phyloP scores from a whole-genome alignment of 2,797 vertebrate species.

The Argyrosomus regius region DNA sequence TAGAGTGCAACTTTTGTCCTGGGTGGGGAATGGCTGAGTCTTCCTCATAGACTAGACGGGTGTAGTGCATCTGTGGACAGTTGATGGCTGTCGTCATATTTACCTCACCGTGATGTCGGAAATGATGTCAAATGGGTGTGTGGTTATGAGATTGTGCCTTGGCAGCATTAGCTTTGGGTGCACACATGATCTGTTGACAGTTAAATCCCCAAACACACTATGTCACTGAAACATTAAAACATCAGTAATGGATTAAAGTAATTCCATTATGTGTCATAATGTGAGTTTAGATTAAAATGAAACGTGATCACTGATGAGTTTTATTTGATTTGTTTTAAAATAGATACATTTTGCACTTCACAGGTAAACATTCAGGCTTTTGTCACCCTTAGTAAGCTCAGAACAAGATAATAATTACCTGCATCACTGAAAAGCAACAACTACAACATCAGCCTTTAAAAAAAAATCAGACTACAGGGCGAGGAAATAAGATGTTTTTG shows the following conservation, averaged over 20 bases:
- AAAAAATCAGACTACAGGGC: not conserved
- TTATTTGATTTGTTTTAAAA: not conserved
- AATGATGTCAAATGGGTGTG: conserved; percentile 77
- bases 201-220: conserved; percentile 9
- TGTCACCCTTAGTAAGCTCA: not conserved
- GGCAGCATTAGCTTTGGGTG: conserved; percentile 47
- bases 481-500: not conserved
- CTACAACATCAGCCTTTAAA: not conserved
- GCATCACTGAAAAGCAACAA: conserved; percentile 3
- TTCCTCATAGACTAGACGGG: conserved; percentile 31
- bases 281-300: not conserved
- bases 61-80: conserved; percentile 30
- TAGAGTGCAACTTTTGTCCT: not conserved
- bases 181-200: conserved; percentile 18
- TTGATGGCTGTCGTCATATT: conserved; percentile 43
- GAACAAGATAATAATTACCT: conserved; percentile 9
- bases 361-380: not conserved
- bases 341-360: not conserved
- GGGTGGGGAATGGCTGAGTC: conserved; percentile 23
- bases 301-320: not conserved
- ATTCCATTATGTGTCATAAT: not conserved
- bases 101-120: conserved; percentile 56
- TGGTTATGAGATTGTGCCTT: conserved; percentile 45
- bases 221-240: conserved; percentile 8
- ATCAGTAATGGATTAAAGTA: not conserved